Evolutionary conservation across 2,113 vertebrate species (phyloP), one percentile per base, ranked within the genome.

Genomic region (Propithecus coquereli): DNA sequence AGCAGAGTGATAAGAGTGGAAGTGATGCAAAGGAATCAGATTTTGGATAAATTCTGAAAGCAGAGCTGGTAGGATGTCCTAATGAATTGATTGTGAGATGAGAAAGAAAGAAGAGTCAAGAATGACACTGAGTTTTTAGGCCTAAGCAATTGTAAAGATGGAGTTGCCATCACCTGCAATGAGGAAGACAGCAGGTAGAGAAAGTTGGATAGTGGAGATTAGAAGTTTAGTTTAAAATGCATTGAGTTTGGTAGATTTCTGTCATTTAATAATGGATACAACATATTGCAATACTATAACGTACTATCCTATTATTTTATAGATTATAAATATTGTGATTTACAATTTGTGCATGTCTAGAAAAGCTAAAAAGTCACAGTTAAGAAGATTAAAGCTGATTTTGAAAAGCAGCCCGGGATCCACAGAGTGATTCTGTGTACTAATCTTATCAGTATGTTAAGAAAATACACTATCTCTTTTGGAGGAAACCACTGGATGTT

Each of bases 401-500:
- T 17, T 61, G 27, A 66, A 88, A 95, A 59, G 57, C 43, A 94
- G 71, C 50, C 47, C 52, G n/a, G 16, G 25, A 57, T 32, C 73
- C 68, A 11, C 27, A 94, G 70, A 77, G 65, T 27, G 59, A 76
- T 63, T 77, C 16, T 52, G 37, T 3, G 32, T 18, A 63, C n/a
- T 87, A 94, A 92, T 94, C 82, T 80, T 92, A 94, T 80, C 91
- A 45, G 74, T 61, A 18, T 92, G 65, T 86, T 71, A 79, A 91
- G 90, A 94, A 83, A 61, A 27, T 40, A 13, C 8, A 47, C 27
- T 83, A 13, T 87, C 47, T 68, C 54, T 87, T 68, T 25, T 54
- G 50, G 79, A 97, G 94, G 92, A 97, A 96, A 90, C 83, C 61
- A 52, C 73, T 77, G 79, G n/a, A 93, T 91, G 74, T 88, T 74